Evolutionary conservation across 2,888 invertebrate genomes (phyloP), one percentile per base, ranked within the genome.

Genomic region (Iphiclides podalirius): DNA sequence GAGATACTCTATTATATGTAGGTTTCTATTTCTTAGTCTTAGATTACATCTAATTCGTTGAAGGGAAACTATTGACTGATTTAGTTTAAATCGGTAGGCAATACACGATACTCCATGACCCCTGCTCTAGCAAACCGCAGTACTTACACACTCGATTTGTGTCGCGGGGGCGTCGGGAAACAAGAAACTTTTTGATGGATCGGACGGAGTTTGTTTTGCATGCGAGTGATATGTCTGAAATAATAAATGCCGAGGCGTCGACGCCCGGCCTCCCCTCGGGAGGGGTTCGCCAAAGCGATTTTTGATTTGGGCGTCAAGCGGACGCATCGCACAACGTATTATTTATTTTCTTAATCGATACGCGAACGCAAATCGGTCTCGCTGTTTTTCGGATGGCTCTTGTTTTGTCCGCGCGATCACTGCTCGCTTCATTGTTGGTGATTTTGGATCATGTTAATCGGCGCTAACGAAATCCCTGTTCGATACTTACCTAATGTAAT

Each of bases 141-240:
- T 75, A 86, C 84, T 87, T 86, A 86, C 81, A 87, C 87, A 87
- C 76, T 82, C 85, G 86, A 87, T 85, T 87, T 85, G 85, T 82
- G 80, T 77, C 71, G 64, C 68, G 66, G 62, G 64, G 59, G 66
- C 59, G 13, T 12, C 8, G 6, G 64, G 57, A 59, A 70, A 67
- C 70, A 74, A 65, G 70, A 81, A 87, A 87, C 85, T 87, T 87
- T 85, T 81, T 88, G 87, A 88, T 88, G 86, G 88, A 87, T 88
- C 85, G 84, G 86, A 84, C 82, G 70, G 82, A 87, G 87, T 88
- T 87, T 88, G 87, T 86, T 88, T 88, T 88, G 88, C 88, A 88
- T 88, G 87, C 83, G 87, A 87, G 88, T 87, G 88, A 88, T 88
- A 88, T 85, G 87, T 88, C 87, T 88, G 85, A 86, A 88, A 87